Conservation (phyloP, 92 coral and sea anemone species). For the Porites cylindrica region DNA sequence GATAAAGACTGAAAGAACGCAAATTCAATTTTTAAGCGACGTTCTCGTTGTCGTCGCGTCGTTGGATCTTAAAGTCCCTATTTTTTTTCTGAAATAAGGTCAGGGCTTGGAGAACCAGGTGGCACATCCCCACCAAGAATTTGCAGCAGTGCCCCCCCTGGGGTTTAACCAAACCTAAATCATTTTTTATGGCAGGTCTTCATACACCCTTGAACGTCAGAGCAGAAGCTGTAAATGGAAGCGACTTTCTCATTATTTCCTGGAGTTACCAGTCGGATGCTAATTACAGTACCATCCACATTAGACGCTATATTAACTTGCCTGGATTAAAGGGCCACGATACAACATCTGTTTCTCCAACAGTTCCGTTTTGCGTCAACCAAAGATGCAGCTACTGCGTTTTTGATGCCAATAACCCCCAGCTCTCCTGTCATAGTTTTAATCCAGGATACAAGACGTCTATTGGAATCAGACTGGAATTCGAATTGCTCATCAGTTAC, state of each 20-base stretch:
- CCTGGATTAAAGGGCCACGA: not conserved
- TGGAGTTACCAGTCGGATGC: slow-evolving; percentile 14
- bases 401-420: too few species aligned
- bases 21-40: too few species aligned
- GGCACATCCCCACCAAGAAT: too few species aligned
- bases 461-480: not conserved
- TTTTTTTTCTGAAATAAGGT: too few species aligned
- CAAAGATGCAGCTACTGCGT: not conserved
- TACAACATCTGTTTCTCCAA: not conserved
- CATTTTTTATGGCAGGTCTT: not conserved
- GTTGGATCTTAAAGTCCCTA: too few species aligned
- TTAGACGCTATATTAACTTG: not conserved
- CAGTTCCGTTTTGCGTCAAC: not conserved
- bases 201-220: not conserved
- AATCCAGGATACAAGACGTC: slow-evolving; percentile 4
- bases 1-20: too few species aligned
- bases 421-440: not conserved
- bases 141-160: too few species aligned
- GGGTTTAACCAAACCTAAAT: too few species aligned
- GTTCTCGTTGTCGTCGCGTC: too few species aligned
- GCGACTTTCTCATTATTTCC: not conserved
- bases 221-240: not conserved
- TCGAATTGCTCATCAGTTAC: not conserved
- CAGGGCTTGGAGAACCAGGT: too few species aligned
- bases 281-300: not conserved